These are phyloP conservation scores for Nothobranchius furzeri DNA, from an alignment of 2,113 vertebrate species.

Conservation along the genomic window DNA sequence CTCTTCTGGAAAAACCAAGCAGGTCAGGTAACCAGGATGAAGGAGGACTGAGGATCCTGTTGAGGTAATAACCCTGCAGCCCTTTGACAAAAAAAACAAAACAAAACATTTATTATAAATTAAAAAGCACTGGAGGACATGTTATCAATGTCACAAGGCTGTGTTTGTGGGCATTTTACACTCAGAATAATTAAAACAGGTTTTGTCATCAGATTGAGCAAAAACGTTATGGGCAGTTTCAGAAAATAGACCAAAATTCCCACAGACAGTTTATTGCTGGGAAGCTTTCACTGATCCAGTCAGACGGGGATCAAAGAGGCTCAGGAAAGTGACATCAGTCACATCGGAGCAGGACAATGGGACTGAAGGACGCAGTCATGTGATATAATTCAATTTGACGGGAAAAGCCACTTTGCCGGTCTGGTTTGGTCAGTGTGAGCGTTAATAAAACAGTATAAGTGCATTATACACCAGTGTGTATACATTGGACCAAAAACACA, in stretches of 20 bases:
- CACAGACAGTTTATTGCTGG: background rate
- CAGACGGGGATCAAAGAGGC: conserved; percentile 52
- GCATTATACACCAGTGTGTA: conserved; percentile 17
- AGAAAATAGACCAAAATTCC: background rate
- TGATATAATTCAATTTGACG: conserved; percentile 65
- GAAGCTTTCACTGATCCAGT: background rate
- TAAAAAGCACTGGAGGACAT: background rate
- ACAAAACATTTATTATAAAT: background rate
- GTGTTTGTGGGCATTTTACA: too few species aligned
- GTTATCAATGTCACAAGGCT: too few species aligned
- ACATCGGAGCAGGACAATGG: conserved; percentile 34
- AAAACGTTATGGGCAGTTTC: too few species aligned
- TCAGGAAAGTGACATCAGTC: conserved; percentile 46
- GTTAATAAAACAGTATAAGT: conserved; percentile 30
- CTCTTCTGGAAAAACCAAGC: background rate
- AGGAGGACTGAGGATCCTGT: conserved; percentile 6
- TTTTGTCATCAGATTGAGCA: too few species aligned
- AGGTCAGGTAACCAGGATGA: conserved; percentile 19
- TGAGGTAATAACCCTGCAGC: background rate
- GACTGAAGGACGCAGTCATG: conserved; percentile 60
- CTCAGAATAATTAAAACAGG: too few species aligned
- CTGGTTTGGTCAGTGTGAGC: conserved; percentile 14
- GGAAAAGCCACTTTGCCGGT: conserved; percentile 56
- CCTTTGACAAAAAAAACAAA: background rate
- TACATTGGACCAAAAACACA: conserved; percentile 34